Evolutionary conservation across 1,140 invertebrate species (phyloP).

Genomic region (Chironomus tepperi): DNA sequence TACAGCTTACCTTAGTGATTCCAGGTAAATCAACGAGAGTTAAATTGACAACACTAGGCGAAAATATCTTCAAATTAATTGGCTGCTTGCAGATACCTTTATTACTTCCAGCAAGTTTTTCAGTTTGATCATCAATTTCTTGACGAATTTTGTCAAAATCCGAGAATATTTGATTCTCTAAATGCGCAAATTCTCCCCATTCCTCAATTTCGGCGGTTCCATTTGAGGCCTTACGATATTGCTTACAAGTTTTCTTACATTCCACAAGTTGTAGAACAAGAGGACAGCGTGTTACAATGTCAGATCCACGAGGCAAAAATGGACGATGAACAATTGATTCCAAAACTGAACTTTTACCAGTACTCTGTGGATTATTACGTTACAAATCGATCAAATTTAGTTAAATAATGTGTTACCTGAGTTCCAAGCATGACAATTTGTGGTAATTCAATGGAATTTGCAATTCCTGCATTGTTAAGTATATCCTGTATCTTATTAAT

Average conservation of each 20-base stretch:
- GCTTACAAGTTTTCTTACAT: conserved; percentile 33
- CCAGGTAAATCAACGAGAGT: conserved; percentile 53
- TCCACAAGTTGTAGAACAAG: not conserved
- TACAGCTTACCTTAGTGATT: conserved; percentile 50
- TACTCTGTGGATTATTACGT: not conserved
- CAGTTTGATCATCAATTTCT: conserved; percentile 78
- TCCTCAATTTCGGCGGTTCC: not conserved
- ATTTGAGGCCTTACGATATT: not conserved
- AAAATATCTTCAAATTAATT: conserved; percentile 79
- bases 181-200: conserved; percentile 16
- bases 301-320: conserved; percentile 19
- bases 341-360: not conserved
- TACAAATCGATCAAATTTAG: not conserved
- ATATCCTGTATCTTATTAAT: not conserved
- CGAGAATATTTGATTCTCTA: not conserved
- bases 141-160: conserved; percentile 37
- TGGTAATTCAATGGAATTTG: not conserved
- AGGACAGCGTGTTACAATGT: conserved; percentile 18
- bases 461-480: not conserved
- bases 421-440: not conserved
- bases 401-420: not conserved
- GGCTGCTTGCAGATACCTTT: not conserved
- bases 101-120: conserved; percentile 58
- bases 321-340: not conserved
- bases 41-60: conserved; percentile 42